Evolutionary conservation across 2,888 invertebrate species (phyloP).

Genomic region (Stictocephala bisonia): DNA sequence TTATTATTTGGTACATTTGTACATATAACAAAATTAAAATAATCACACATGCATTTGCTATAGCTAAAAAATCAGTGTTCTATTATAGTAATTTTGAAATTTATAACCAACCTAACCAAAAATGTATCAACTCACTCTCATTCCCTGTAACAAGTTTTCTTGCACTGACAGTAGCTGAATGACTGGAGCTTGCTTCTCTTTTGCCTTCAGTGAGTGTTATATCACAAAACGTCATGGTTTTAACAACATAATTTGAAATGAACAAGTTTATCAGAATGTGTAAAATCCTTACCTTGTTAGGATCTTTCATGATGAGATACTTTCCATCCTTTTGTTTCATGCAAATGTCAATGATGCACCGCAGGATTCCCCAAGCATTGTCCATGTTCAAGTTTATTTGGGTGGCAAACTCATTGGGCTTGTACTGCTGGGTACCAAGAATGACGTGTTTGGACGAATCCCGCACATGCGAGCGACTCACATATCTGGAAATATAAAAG

Average conservation of each 20-base stretch:
- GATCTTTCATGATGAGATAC: slow-evolving; percentile 98
- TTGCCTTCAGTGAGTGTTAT: neutral
- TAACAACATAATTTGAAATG: neutral
- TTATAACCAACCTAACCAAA: no score
- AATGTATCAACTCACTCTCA: no score
- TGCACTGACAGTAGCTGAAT: no score
- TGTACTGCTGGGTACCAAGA: slow-evolving; percentile 97
- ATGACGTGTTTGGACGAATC: slow-evolving; percentile 97
- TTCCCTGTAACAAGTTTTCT: no score
- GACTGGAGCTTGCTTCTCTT: neutral
- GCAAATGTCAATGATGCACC: slow-evolving; percentile 96
- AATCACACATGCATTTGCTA: no score
- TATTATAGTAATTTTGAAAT: no score
- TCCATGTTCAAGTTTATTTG: slow-evolving; percentile 99
- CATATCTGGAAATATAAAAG: slow-evolving; percentile 72
- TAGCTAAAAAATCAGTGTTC: no score
- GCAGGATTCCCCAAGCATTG: slow-evolving; percentile 98
- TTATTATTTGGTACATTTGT: no score
- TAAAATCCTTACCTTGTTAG: slow-evolving; percentile 79
- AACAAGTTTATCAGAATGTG: no score
- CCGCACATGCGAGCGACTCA: slow-evolving; percentile 92
- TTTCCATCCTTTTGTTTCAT: slow-evolving; percentile 97
- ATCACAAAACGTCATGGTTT: neutral
- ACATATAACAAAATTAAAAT: no score
- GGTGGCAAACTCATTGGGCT: slow-evolving; percentile 97